Evolutionary conservation across 2,113 vertebrate genomes (phyloP).

Genomic region (Paracanthobrama guichenoti): DNA sequence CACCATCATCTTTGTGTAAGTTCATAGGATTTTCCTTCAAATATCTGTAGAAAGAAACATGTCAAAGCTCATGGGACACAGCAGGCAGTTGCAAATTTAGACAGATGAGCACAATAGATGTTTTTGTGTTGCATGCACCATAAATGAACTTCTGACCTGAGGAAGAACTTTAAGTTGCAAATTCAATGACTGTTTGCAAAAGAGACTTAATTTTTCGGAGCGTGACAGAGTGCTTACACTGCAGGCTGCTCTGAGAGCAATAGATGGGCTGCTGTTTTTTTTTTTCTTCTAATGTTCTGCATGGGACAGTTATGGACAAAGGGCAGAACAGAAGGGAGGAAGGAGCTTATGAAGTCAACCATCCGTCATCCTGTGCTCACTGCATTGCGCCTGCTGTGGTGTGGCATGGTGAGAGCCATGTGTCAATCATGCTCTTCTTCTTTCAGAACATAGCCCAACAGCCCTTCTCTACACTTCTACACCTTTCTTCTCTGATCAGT

Average conservation of each 20-base stretch:
- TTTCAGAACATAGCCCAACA: neutral
- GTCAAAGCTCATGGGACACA: neutral
- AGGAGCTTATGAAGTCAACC: conserved; percentile 17
- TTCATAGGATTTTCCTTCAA: neutral
- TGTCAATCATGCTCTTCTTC: conserved; percentile 48
- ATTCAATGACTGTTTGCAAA: conserved; percentile 1
- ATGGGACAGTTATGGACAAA: conserved; percentile 11
- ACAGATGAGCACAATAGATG: neutral
- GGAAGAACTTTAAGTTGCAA: neutral
- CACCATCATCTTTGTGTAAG: neutral
- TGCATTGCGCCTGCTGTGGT: conserved; percentile 46
- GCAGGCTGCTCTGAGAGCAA: conserved; percentile 31
- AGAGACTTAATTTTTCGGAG: conserved; percentile 32
- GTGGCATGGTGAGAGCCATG: conserved; percentile 3
- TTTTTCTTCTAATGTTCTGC: conserved; percentile 8
- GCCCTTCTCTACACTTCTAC: neutral
- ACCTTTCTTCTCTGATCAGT: neutral
- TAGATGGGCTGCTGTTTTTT: conserved; percentile 35
- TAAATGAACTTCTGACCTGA: neutral
- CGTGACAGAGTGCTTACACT: conserved; percentile 51
- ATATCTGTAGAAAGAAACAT: neutral
- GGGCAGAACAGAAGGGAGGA: neutral
- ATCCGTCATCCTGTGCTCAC: conserved; percentile 43
- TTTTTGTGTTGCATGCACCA: neutral
- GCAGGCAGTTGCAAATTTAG: neutral